These are phyloP conservation scores for Bryconaethiops microstoma DNA, from an alignment of 2,797 vertebrate species.

Conservation along the genomic window DNA sequence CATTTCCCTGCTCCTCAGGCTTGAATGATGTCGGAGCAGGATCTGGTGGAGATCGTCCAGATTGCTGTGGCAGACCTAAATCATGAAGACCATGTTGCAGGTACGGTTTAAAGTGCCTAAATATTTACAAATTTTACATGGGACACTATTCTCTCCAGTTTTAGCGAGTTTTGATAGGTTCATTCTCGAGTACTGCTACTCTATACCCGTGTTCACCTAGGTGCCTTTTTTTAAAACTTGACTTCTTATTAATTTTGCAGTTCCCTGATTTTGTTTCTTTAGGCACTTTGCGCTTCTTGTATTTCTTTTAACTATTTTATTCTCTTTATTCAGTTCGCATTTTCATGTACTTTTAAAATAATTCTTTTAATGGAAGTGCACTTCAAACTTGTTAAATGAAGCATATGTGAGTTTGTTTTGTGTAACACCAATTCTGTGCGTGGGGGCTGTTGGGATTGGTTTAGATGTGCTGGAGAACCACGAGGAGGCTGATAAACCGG, in stretches of 20 bases:
- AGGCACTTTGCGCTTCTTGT: too few species aligned
- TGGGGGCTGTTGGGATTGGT: conserved; percentile 47
- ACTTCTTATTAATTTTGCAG: background rate
- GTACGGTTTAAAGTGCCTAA: conserved; percentile 65
- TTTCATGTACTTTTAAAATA: too few species aligned
- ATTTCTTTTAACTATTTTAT: too few species aligned
- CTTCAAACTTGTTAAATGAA: too few species aligned
- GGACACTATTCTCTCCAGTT: too few species aligned
- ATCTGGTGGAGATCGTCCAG: conserved; percentile 95
- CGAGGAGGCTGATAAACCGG: conserved; percentile 86
- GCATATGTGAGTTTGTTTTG: too few species aligned
- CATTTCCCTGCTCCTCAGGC: conserved; percentile 55
- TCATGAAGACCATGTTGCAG: conserved; percentile 81
- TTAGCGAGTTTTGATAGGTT: conserved; percentile 9
- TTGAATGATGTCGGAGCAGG: conserved; percentile 96
- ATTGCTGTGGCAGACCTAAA: conserved; percentile 94
- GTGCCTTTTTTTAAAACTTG: background rate
- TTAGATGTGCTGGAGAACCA: conserved; percentile 90
- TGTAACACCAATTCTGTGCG: background rate
- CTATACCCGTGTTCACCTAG: background rate
- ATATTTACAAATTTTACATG: background rate
- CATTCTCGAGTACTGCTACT: background rate
- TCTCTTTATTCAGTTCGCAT: too few species aligned
- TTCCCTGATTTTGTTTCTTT: background rate
- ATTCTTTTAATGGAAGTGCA: too few species aligned